A percentile compares a stretch with the other conserved stretches of the same genome.
Conservation (phyloP, 2,113 vertebrate species). For the Epinephelus lanceolatus region DNA sequence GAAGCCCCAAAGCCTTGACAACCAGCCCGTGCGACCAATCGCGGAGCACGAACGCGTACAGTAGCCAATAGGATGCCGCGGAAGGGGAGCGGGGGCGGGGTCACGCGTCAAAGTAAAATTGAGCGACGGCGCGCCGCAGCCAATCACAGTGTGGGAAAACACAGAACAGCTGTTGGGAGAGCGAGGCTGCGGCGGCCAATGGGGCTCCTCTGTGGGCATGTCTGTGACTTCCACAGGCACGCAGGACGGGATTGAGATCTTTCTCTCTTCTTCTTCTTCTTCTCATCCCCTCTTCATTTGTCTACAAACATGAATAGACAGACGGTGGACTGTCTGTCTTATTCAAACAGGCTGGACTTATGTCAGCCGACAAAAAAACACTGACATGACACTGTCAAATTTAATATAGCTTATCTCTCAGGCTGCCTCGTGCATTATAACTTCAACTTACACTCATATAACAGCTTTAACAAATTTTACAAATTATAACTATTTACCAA, state of each 20-base stretch:
- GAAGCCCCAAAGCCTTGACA: slow-evolving; percentile 91
- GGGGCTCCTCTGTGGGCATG: slow-evolving; percentile 45
- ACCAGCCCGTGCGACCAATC: slow-evolving; percentile 89
- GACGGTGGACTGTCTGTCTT: background rate
- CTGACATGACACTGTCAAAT: background rate
- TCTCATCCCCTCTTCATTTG: slow-evolving; percentile 18
- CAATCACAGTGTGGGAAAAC: slow-evolving; percentile 86
- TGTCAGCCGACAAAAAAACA: background rate
- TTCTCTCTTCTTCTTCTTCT: background rate
- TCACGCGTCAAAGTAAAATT: slow-evolving; percentile 65
- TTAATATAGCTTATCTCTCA: background rate
- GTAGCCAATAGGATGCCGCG: slow-evolving; percentile 81
- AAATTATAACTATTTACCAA: background rate
- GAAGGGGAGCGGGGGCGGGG: slow-evolving; percentile 55
- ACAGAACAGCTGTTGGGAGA: slow-evolving; percentile 87
- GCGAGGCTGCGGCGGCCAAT: slow-evolving; percentile 86
- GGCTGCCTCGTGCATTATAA: background rate
- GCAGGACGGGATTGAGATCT: slow-evolving; percentile 54
- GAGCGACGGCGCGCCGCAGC: slow-evolving; percentile 68
- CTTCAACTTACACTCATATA: background rate
- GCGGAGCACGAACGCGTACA: slow-evolving; percentile 77
- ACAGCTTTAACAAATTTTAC: background rate
- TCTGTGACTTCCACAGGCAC: slow-evolving; percentile 68
- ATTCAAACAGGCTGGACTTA: background rate
- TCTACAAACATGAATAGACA: background rate